phyloP scores from a whole-genome alignment of 2,113 vertebrate genomes.

The Amblyopsis rosae region DNA sequence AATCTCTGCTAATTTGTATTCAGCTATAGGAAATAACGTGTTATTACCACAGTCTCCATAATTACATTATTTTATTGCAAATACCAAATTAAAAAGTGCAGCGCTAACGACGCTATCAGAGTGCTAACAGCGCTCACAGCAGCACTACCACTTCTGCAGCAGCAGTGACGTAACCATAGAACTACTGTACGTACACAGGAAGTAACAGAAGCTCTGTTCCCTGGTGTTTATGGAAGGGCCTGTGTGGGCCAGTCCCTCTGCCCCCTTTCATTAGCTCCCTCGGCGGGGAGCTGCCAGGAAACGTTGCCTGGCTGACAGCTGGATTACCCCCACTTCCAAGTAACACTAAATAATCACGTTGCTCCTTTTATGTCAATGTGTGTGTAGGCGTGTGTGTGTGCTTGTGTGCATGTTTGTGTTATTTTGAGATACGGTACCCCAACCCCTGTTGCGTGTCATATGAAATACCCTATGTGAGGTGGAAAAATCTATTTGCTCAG shows the following conservation, averaged over 20 bases:
- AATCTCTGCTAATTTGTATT: no score
- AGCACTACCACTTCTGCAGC: slow-evolving; percentile 10
- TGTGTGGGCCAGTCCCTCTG: neutral
- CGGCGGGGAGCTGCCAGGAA: slow-evolving; percentile 8
- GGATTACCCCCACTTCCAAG: neutral
- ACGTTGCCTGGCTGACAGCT: slow-evolving; percentile 2
- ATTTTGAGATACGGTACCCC: neutral
- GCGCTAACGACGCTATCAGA: no score
- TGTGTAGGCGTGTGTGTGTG: neutral
- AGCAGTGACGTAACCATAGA: neutral
- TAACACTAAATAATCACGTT: neutral
- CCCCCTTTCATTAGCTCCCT: slow-evolving; percentile 23
- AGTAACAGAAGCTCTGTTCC: slow-evolving; percentile 21
- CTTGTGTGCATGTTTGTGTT: neutral
- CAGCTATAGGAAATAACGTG: no score
- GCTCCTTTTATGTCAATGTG: neutral
- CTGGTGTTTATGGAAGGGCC: slow-evolving; percentile 26
- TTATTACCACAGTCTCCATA: no score
- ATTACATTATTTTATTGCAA: no score
- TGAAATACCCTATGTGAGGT: slow-evolving; percentile 8
- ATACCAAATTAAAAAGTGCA: no score
- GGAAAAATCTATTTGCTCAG: slow-evolving; percentile 23
- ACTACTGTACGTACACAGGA: no score
- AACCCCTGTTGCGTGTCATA: slow-evolving; percentile 9
- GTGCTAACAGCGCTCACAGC: slow-evolving; percentile 1